Evolutionary conservation across 1,140 invertebrate species (phyloP).

Genomic region (Aricia agestis): DNA sequence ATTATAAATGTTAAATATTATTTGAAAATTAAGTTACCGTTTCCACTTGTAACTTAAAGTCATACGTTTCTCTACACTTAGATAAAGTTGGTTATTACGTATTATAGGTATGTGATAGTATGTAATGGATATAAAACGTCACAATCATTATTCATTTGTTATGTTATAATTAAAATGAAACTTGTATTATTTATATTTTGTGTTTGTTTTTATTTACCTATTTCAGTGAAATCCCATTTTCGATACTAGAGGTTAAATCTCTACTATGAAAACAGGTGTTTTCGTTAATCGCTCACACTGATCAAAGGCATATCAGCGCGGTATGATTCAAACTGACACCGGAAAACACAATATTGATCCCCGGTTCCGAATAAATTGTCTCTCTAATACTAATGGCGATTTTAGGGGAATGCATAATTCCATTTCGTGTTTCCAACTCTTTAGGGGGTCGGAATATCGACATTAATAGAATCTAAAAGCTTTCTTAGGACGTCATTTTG

Average conservation of each 20-base stretch:
- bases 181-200: too few species aligned
- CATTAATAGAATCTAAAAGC: slow-evolving; percentile 69
- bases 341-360: slow-evolving; percentile 43
- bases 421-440: slow-evolving; percentile 70
- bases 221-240: neutral
- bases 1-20: slow-evolving; percentile 10
- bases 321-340: slow-evolving; percentile 17
- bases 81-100: too few species aligned
- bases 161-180: too few species aligned
- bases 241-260: neutral
- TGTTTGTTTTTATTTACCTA: too few species aligned
- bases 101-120: too few species aligned
- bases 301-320: neutral
- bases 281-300: neutral
- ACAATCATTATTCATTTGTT: too few species aligned
- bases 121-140: too few species aligned
- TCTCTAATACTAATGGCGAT: slow-evolving; percentile 63
- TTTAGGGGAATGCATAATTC: slow-evolving; percentile 68
- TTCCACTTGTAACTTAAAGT: too few species aligned
- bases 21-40: neutral
- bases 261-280: neutral
- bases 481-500: slow-evolving; percentile 54
- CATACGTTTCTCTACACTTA: too few species aligned
- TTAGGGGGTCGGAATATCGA: slow-evolving; percentile 61
- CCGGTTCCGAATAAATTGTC: slow-evolving; percentile 56